Evolutionary conservation across 2,888 invertebrate genomes (phyloP), one percentile per base, ranked within the genome.

Genomic region (Halocaridina rubra): DNA sequence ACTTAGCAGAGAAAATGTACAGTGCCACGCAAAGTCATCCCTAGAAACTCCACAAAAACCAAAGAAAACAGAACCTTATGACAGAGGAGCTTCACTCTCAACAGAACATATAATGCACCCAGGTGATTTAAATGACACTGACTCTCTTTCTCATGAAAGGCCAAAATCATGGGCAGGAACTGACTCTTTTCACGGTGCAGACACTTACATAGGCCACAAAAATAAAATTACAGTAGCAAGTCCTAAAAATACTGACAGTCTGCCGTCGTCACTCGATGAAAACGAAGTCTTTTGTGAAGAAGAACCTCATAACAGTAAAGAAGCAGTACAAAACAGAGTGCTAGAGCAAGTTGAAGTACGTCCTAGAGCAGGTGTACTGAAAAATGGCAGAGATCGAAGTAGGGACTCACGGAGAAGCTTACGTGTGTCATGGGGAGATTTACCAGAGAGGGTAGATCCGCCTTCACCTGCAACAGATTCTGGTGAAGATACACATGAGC

Each of bases 371-470:
- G 84, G 84, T 7, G 84, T 80, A 10, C 75, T 84, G 10, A 84
- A 84, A 69, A 75, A 39, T 2, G 61, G 79, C 22, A 78, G 75
- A n/a, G 79, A 80, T 22, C 84, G 39, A n/a, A 84, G 84, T 53
- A 74, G 79, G 7, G 79, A 75, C n/a, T 64, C 74, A 8, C 74
- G 80, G 19, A 79, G 84, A 10, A 74, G 80, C 30, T 57, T 84
- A 33, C 59, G 84, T 0, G 84, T 84, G 19, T 84, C 84, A 0
- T 84, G 84, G 84, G 84, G 84, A 16, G 79, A 84, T 24, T 32
- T 84, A 33, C 84, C 82, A 13, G 78, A 84, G 30, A 59, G 72
- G 61, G 30, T 71, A n/a, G 78, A 78, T 59, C 30, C 71, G 8
- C 79, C 69, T 19, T 67, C 76, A 3, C 22, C 27, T 10, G 19